Evolutionary conservation across 2,113 vertebrate species (phyloP), one percentile per base, ranked within the genome.

Genomic region (Bubo scandiacus): DNA sequence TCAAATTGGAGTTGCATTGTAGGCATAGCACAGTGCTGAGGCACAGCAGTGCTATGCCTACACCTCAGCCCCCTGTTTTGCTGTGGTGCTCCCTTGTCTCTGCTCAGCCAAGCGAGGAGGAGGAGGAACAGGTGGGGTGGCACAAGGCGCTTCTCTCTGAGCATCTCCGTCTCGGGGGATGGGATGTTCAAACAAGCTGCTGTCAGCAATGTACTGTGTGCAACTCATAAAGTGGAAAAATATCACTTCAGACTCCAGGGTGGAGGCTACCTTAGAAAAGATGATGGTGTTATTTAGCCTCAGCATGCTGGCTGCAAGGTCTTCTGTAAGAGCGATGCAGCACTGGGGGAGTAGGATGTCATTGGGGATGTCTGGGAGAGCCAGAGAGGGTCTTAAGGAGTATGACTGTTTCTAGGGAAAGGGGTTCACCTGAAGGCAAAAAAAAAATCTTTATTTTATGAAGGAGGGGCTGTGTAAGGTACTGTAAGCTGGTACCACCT

Each of bases 181-280:
- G 5, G 47, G 45, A 57, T 72, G 47, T 52, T 86, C 75, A 68
- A 62, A 81, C 27, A 66, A 75, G 71, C 32, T 85, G 93, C 92
- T 89, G 80, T 43, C 74, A 91, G 81, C 77, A 75, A 10, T 79
- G 89, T 38, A 14, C 88, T 91, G 54, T 10, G 11, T 75, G 88
- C 86, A 90, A 49, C 82, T 97, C 8, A 0, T 70, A 58, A 96
- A 94, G 63, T 67, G 91, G 82, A 90, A 95, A 96, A 96, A 83
- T 94, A 94, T 88, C 85, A 92, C 88, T 94, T 91, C 92, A 84
- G 29, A 47, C 92, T 91, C 73, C 18, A 74, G 88, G 71, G 71
- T 93, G 73, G 95, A 86, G 84, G 91, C 75, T 94, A 66, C 67
- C 67, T 95, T 72, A 32, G 78, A 18, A 65, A 90, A 94, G 42